Conservation (phyloP, 2,888 invertebrate genomes). For the Sinopyrophorus schimmeli region DNA sequence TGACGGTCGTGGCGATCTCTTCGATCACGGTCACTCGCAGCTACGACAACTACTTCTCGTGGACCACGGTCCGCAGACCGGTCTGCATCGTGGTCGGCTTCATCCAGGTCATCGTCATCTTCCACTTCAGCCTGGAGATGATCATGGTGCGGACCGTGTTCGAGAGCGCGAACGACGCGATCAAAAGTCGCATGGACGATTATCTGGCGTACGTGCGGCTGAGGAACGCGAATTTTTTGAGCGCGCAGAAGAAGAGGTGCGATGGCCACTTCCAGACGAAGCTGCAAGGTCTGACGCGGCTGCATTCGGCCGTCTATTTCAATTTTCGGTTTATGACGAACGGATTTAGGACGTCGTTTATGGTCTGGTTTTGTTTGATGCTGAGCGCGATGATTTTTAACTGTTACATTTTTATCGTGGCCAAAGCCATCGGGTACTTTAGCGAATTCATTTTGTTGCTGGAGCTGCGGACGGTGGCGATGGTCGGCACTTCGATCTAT, state of each 20-base stretch:
- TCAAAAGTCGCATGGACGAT: constrained; percentile 1
- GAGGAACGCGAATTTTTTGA: too few relatives aligned
- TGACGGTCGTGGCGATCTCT: constrained; percentile 4
- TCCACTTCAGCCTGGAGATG: constrained; percentile 8
- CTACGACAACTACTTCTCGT: constrained; percentile 9
- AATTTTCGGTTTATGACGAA: constrained; percentile 1
- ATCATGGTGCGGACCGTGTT: constrained; percentile 1
- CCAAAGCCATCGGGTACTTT: constrained; percentile 6
- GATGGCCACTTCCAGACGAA: too few relatives aligned
- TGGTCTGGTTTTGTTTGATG: constrained; percentile 10
- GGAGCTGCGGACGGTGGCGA: constrained; percentile 8
- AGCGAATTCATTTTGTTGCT: constrained; percentile 6
- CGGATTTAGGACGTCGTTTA: constrained; percentile 7
- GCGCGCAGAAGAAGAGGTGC: too few relatives aligned
- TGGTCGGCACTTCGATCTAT: constrained; percentile 1
- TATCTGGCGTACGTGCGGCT: too few relatives aligned
- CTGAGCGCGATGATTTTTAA: constrained; percentile 14
- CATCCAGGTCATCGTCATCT: constrained; percentile 8
- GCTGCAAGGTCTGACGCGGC: constrained; percentile 5
- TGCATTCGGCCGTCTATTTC: constrained; percentile 2
- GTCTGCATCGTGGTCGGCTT: constrained; percentile 15
- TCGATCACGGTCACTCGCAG: background rate
- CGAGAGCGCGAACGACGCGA: background rate
- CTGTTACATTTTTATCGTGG: constrained; percentile 11
- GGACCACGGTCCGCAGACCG: constrained; percentile 11